Percentiles rank a stretch among this genome's conserved stretches.
phyloP scores from a whole-genome alignment of 2,113 vertebrate genomes.

The Columbina picui region DNA sequence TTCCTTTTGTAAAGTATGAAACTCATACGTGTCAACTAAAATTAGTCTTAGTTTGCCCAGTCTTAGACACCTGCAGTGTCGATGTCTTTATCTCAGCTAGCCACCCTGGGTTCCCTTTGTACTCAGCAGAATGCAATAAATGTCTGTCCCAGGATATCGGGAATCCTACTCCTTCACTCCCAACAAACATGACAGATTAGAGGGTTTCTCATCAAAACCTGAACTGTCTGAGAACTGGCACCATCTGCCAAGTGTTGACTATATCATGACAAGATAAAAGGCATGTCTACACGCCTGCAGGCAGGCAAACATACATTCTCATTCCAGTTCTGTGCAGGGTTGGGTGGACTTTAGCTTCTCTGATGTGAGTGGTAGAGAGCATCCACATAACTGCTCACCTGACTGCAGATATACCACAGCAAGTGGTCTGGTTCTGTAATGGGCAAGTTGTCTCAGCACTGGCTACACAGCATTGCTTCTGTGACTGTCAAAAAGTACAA shows the following conservation, averaged over 20 bases:
- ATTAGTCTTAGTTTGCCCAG: not conserved
- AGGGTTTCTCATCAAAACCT: not conserved
- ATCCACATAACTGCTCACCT: not conserved
- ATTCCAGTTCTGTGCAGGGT: not conserved
- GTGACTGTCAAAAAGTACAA: not conserved
- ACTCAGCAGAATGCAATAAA: not conserved
- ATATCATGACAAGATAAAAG: not conserved
- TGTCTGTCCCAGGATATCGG: not conserved
- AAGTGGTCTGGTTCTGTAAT: not conserved
- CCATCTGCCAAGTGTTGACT: not conserved
- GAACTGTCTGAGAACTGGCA: not conserved
- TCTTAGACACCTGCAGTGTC: not conserved
- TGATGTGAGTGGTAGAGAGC: not conserved
- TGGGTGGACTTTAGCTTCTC: not conserved
- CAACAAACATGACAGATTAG: not conserved
- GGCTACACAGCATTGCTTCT: not conserved
- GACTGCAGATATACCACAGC: not conserved
- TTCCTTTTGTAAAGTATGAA: not conserved
- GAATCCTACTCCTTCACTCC: not conserved
- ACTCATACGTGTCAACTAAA: not conserved
- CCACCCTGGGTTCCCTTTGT: not conserved
- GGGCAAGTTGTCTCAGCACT: not conserved
- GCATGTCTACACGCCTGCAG: fast-evolving
- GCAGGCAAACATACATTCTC: not conserved
- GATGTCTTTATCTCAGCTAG: not conserved